Evolutionary conservation across 2,888 invertebrate genomes (phyloP), one percentile per base, ranked within the genome.

Genomic region (Standfussiana lucernea): DNA sequence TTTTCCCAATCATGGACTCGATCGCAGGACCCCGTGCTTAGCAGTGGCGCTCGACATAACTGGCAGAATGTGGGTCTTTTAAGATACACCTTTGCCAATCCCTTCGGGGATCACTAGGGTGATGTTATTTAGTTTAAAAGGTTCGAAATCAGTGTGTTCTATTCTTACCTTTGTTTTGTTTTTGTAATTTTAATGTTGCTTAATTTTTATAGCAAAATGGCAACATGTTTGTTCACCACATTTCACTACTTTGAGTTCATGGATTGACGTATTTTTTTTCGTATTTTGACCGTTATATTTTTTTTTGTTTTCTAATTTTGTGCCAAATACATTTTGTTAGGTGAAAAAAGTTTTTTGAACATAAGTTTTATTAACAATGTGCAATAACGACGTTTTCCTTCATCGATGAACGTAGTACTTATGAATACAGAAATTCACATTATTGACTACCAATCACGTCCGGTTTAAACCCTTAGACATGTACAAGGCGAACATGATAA

Each of bases 221-320:
- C 13, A 35, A 72, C 64, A 64, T 64, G 8, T 28, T 64, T 64
- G 56, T n/a, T 62, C 72, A 79, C 77, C 77, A 77, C 77, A 77
- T 77, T 77, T 77, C 71, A 45, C 50, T 77, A 21, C 45, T 72
- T 71, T 53, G 50, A 21, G 53, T 79, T 45, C 77, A 79, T 79
- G 45, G 79, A 77, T 77, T 72, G 77, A 72, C 50, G 62, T 64
- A n/a, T 24, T 35, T 67, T 73, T 77, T 78, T 77, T 77, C 70
- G 11, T 79, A 79, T 64, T 77, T 79, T 77, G 79, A 53, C 59
- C 1, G 15, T 59, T 53, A 35, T 11, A 28, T 65, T 18, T 13
- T 59, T 40, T 40, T 77, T 70, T 40, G 2, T 47, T 62, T 70
- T 50, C 21, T n/a, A 15, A 0, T 42, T 62, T 71, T 67, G 45